phyloP scores from a whole-genome alignment of 2,888 invertebrate genomes.

The Drosophila macrothrix region DNA sequence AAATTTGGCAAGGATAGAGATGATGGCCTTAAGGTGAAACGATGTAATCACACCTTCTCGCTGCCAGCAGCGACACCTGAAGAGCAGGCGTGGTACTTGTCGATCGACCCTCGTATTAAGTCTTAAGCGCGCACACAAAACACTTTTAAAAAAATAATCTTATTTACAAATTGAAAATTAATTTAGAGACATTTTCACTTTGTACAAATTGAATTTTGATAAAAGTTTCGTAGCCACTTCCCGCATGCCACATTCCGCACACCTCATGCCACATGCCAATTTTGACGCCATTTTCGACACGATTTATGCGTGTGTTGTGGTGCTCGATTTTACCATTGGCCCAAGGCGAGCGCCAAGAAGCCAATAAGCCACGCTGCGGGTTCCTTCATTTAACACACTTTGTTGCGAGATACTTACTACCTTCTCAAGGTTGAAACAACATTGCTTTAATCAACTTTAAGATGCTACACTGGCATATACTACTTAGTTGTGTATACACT shows the following conservation, averaged over 20 bases:
- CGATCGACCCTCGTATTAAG: conserved; percentile 18
- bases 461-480: not conserved
- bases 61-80: too few relatives aligned
- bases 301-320: conserved; percentile 44
- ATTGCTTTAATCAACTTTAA: conserved; percentile 6
- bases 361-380: conserved; percentile 45
- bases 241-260: conserved; percentile 4
- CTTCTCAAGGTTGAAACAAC: conserved; percentile 7
- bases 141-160: conserved; percentile 24
- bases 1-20: not conserved
- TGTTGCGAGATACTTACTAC: conserved; percentile 26
- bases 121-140: conserved; percentile 1
- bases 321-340: conserved; percentile 22
- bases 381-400: conserved; percentile 32
- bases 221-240: conserved; percentile 52
- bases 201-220: conserved; percentile 67
- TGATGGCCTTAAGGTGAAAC: not conserved
- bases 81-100: not conserved
- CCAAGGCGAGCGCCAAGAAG: conserved; percentile 24
- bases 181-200: conserved; percentile 63
- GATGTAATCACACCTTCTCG: not conserved
- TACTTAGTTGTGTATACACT: conserved; percentile 8
- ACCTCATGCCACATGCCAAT: conserved; percentile 31
- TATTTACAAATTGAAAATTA: conserved; percentile 51
- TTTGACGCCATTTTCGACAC: conserved; percentile 50